Evolutionary conservation across 2,113 vertebrate genomes (phyloP), one percentile per base, ranked within the genome.

Genomic region (Lucifuga dentata): DNA sequence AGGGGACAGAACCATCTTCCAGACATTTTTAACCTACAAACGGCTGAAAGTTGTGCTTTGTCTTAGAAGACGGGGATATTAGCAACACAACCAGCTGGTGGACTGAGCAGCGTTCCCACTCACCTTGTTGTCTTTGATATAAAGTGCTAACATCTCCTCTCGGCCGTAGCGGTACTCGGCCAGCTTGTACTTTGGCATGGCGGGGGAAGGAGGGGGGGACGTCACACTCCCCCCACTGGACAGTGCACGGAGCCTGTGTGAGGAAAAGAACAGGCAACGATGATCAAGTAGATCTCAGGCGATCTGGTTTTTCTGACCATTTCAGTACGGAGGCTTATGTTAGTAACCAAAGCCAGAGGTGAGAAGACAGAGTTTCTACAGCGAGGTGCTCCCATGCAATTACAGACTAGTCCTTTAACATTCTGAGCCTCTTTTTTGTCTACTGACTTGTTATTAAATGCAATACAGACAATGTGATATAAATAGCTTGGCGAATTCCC

Each of bases 101-200:
- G 26, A 29, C 3, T 5, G 3, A 29, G 26, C 41, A 33, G 38
- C 8, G 29, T 11, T 13, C 19, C 15, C 11, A 77, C 68, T 17
- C 1, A 95, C 96, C 95, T 95, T 97, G 90, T 95, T 93, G 89
- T 97, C 96, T 92, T 96, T 97, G 89, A 97, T 68, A 79, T 96
- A 97, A 94, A 97, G 96, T 91, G 96, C 96, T 93, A 97, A 90
- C 96, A 97, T 97, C 92, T 97, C 96, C 90, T 97, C 96, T 84
- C 96, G 92, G 83, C 96, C 96, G 10, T 97, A 97, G 86, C 96
- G 95, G 82, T 96, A 96, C 63, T 97, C 96, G 56, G 96, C 96
- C 88, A 97, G 91, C 91, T 97, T 97, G 92, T 97, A 97, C 88
- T 97, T 97, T 94, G 95, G 96, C 94, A 96, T 96, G 90, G 95